A percentile compares a stretch with the other conserved stretches of the same genome.
Conservation (phyloP, 1,140 invertebrate species). For the Apis cerana region DNA sequence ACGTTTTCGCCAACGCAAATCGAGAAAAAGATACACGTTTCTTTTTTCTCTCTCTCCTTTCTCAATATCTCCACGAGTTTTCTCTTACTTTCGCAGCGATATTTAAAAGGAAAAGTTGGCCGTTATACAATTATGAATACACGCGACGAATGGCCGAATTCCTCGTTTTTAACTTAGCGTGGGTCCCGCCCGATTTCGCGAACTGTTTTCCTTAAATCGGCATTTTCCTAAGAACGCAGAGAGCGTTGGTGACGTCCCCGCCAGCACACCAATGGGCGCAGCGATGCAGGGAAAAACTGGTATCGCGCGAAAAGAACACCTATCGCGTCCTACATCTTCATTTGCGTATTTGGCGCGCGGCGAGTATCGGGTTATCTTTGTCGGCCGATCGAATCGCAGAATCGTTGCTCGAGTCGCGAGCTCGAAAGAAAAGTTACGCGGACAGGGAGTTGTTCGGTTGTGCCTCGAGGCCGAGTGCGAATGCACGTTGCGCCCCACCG, state of each 20-base stretch:
- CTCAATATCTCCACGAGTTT: too few species aligned
- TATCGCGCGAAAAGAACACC: constrained; percentile 38
- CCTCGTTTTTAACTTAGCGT: too few species aligned
- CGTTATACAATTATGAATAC: too few species aligned
- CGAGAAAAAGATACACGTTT: not conserved
- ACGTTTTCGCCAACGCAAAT: not conserved
- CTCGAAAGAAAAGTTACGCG: constrained; percentile 51
- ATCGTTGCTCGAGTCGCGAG: constrained; percentile 22
- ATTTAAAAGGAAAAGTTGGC: too few species aligned
- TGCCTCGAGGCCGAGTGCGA: constrained; percentile 28
- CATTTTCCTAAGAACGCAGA: not conserved
- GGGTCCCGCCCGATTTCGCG: not conserved
- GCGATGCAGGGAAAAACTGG: constrained; percentile 41
- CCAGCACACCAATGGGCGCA: not conserved
- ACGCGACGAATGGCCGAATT: too few species aligned
- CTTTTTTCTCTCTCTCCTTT: too few species aligned
- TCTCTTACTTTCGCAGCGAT: too few species aligned
- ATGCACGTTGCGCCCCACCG: constrained; percentile 35
- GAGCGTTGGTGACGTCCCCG: constrained; percentile 13
- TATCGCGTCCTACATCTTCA: constrained; percentile 53
- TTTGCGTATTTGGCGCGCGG: constrained; percentile 48
- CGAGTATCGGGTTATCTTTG: constrained; percentile 37
- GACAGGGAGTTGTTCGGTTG: constrained; percentile 23
- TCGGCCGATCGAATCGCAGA: constrained; percentile 44
- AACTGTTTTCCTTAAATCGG: constrained; percentile 4